phyloP scores from a whole-genome alignment of 2,113 vertebrate species.

The Phalacrocorax aristotelis region DNA sequence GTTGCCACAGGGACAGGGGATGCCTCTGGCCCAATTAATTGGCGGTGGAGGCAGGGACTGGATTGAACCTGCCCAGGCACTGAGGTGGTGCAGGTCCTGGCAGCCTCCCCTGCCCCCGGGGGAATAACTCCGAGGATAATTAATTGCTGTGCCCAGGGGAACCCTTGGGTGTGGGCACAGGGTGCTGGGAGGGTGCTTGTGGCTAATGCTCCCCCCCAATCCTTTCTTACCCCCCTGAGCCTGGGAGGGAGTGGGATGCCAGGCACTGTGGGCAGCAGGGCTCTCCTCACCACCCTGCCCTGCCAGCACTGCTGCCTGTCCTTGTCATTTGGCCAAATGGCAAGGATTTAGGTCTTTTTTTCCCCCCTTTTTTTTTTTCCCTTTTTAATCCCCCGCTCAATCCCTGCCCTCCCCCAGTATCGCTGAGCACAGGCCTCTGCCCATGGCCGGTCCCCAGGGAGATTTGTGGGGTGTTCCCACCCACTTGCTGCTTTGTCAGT shows the following conservation, averaged over 20 bases:
- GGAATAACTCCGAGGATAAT: not conserved
- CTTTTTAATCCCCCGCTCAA: constrained; percentile 48
- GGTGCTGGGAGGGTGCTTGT: not conserved
- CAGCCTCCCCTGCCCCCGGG: not conserved
- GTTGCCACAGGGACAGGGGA: constrained; percentile 32
- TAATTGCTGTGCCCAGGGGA: not conserved
- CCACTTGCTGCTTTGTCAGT: not conserved
- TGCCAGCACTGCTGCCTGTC: not conserved
- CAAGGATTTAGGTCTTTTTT: constrained; percentile 20
- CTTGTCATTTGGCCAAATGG: constrained; percentile 46
- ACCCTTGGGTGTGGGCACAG: rapidly evolving
- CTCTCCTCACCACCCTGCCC: not conserved
- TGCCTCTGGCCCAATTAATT: constrained; percentile 49
- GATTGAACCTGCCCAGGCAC: not conserved
- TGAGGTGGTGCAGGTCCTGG: not conserved
- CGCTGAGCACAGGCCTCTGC: not conserved
- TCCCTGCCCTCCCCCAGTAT: constrained; percentile 25
- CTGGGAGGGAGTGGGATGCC: not conserved
- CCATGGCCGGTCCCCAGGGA: rapidly evolving
- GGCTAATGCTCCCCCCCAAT: not conserved
- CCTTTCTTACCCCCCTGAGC: not conserved
- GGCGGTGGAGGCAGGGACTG: not conserved
- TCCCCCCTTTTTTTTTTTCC: not conserved
- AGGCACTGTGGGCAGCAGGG: not conserved
- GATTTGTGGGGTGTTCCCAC: not conserved